Percentiles rank a stretch among this genome's conserved stretches.
These are phyloP conservation scores for Netelia inedita DNA, from an alignment of 2,888 invertebrate genomes.

Conservation along the genomic window DNA sequence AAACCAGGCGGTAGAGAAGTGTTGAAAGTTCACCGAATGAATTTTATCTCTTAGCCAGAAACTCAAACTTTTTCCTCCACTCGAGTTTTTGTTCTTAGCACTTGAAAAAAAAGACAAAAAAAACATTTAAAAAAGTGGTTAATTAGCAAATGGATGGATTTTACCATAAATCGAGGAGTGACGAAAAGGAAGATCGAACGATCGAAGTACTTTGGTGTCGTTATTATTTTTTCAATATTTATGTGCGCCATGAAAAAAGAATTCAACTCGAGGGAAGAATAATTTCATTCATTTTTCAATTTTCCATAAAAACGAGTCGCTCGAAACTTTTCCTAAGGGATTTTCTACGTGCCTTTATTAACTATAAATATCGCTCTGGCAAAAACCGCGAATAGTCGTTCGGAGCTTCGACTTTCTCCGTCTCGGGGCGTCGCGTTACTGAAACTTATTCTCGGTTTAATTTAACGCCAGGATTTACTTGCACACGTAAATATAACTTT, in stretches of 20 bases:
- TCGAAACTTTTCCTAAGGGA: neutral
- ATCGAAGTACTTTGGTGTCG: no score
- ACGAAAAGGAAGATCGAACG: no score
- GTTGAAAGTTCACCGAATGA: slow-evolving; percentile 9
- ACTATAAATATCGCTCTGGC: slow-evolving; percentile 35
- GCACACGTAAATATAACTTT: no score
- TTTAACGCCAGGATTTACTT: no score
- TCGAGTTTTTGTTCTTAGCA: neutral
- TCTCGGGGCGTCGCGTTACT: neutral
- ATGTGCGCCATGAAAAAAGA: no score
- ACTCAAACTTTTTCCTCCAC: slow-evolving; percentile 8
- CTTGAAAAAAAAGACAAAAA: neutral
- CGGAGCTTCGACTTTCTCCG: slow-evolving; percentile 7
- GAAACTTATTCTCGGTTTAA: neutral
- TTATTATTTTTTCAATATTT: no score
- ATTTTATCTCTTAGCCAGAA: slow-evolving; percentile 2
- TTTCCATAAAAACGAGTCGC: neutral
- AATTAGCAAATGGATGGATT: neutral
- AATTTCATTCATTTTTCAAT: no score
- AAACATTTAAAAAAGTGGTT: neutral
- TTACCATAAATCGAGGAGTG: no score
- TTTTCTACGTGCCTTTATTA: neutral
- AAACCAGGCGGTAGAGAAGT: neutral
- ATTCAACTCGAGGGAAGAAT: no score
- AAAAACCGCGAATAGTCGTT: neutral